Evolutionary conservation across 2,888 invertebrate genomes (phyloP).

Genomic region (Iphiclides podalirius): DNA sequence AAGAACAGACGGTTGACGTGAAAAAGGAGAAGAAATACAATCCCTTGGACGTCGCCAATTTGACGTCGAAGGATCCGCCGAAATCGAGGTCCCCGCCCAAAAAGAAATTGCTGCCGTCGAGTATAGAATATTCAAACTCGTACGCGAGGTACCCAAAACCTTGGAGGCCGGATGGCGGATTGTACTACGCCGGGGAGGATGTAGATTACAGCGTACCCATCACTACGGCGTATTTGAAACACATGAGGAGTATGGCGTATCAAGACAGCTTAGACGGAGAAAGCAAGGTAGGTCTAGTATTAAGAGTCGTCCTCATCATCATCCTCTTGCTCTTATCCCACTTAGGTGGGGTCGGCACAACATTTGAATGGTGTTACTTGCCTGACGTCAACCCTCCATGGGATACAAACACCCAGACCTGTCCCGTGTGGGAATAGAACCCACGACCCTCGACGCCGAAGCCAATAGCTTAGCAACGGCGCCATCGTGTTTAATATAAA

Average conservation of each 20-base stretch:
- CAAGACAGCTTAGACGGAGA: conserved; percentile 60
- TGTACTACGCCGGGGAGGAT: conserved; percentile 69
- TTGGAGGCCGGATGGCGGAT: conserved; percentile 78
- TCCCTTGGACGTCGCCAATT: conserved; percentile 82
- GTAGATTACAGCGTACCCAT: conserved; percentile 93
- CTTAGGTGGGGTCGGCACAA: too few species aligned
- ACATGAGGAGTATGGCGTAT: conserved; percentile 85
- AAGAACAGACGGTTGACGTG: conserved; percentile 56
- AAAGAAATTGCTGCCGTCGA: conserved; percentile 67
- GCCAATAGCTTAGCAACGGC: too few species aligned
- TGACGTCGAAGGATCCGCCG: conserved; percentile 81
- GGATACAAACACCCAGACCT: too few species aligned
- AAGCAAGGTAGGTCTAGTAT: conserved; percentile 63
- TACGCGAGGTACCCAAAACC: conserved; percentile 78
- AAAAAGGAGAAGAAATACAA: conserved; percentile 74
- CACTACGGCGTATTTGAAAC: conserved; percentile 92
- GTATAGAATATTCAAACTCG: conserved; percentile 53
- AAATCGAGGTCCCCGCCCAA: conserved; percentile 70
- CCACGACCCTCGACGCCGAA: too few species aligned
- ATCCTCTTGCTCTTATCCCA: too few species aligned
- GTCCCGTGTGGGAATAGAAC: too few species aligned
- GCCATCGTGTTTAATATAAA: too few species aligned
- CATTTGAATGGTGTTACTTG: too few species aligned
- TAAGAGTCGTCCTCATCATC: too few species aligned
- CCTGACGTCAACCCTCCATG: too few species aligned